phyloP scores from a whole-genome alignment of 2,797 vertebrate species.

The Sylvilagus floridanus region DNA sequence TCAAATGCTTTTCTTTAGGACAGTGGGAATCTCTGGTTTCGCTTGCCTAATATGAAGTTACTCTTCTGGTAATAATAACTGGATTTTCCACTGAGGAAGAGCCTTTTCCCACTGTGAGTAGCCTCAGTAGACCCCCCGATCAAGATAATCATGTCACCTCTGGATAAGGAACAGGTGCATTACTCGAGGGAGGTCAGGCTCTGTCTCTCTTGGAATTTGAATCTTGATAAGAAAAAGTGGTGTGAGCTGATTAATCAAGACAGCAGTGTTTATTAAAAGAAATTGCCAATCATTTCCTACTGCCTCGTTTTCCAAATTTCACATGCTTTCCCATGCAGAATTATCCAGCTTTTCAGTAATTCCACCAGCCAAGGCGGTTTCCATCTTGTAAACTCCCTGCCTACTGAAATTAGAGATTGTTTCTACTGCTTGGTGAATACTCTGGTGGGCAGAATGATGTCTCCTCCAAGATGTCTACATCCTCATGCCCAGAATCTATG shows the following conservation, averaged over 20 bases:
- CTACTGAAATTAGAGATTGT: slow-evolving; percentile 40
- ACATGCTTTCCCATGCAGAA: slow-evolving; percentile 18
- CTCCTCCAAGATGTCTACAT: background rate
- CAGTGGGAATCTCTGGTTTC: background rate
- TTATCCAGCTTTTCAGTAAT: slow-evolving; percentile 54
- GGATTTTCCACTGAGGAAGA: background rate
- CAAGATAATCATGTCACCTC: background rate
- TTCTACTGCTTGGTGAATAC: background rate
- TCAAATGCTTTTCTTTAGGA: background rate
- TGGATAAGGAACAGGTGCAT: background rate
- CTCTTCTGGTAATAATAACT: background rate
- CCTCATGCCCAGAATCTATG: background rate
- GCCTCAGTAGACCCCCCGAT: background rate
- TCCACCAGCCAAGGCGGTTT: background rate
- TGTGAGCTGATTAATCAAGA: slow-evolving; percentile 37
- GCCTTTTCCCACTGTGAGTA: background rate
- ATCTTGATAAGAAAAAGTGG: slow-evolving; percentile 46
- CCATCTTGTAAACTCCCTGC: slow-evolving; percentile 18
- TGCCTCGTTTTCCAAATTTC: slow-evolving; percentile 42
- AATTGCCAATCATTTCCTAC: background rate
- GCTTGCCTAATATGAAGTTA: background rate
- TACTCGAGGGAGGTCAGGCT: background rate
- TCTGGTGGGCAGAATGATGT: background rate
- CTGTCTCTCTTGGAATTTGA: background rate
- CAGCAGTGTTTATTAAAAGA: slow-evolving; percentile 14